Conservation (phyloP, 1,140 invertebrate genomes). For the Nymphalis io region DNA sequence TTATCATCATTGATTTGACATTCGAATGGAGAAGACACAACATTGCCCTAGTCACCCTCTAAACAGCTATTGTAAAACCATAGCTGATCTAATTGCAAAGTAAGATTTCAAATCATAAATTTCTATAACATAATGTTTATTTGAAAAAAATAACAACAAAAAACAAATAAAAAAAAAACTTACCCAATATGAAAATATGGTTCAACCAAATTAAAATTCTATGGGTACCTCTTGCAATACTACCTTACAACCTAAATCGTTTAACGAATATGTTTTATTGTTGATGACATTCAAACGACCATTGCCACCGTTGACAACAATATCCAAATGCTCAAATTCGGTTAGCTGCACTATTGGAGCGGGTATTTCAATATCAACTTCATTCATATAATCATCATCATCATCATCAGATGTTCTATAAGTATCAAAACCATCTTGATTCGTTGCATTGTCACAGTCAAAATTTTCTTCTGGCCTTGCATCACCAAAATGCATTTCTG, state of each 20-base stretch:
- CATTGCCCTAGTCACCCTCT: too few relatives aligned
- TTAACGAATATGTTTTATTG: conserved; percentile 18
- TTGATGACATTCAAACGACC: conserved; percentile 15
- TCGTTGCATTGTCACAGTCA: conserved; percentile 44
- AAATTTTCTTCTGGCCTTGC: conserved; percentile 58
- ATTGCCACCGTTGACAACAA: conserved; percentile 27
- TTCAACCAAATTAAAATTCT: conserved; percentile 50
- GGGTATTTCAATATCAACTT: conserved; percentile 64
- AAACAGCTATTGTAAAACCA: too few relatives aligned
- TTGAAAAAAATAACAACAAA: not conserved
- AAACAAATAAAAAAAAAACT: not conserved
- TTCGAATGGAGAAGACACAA: too few relatives aligned
- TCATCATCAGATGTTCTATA: conserved; percentile 42
- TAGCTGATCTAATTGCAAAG: too few relatives aligned
- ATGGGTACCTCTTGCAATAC: conserved; percentile 68
- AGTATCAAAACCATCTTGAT: conserved; percentile 44
- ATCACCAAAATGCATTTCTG: conserved; percentile 60
- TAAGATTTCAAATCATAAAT: too few relatives aligned
- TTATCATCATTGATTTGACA: too few relatives aligned
- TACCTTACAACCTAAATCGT: conserved; percentile 48
- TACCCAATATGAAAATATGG: too few relatives aligned
- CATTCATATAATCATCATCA: conserved; percentile 55
- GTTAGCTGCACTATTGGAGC: conserved; percentile 57
- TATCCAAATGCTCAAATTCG: conserved; percentile 43
- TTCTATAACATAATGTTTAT: not conserved